Evolutionary conservation across 2,113 vertebrate species (phyloP), one percentile per base, ranked within the genome.

Genomic region (Ivindomyrus marchei): DNA sequence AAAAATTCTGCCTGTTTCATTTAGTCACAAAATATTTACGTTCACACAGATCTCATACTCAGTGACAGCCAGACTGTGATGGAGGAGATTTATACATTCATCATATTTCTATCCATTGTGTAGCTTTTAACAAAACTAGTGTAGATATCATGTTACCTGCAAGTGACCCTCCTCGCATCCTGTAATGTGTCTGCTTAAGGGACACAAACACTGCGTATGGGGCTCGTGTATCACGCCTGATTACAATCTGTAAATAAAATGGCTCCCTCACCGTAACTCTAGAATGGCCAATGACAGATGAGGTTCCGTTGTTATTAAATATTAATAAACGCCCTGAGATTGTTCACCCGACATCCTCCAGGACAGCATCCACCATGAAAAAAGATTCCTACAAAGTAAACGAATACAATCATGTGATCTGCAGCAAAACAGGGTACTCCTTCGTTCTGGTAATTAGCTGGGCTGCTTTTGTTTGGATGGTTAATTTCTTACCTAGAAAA

Each of bases 191-290:
- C 13, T 80, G 15, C 74, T 17, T 42, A 21, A 80, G 36, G 74
- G 36, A 80, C 15, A 42, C 31, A 39, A 77, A 77, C 31, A 80
- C 13, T 39, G 74, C 36, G 0, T 19, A 7, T 19, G 74, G 31
- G 70, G 74, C 74, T 80, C 4, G 5, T 2, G 74, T 42, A 80
- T 39, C 74, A 21, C 17, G 36, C 6, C 74, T 80, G 74, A 80
- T 80, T 80, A 80, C 36, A 19, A 80, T 80, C 74, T 42, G 74
- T 80, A 80, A 80, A 80, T 80, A 80, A 80, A 80, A 21, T 80
- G 36, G 5, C 17, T 42, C 17, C 36, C 31, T 17, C 74, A 13
- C 74, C 17, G 5, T 80, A 42, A 80, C 15, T 19, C 74, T 80
- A 80, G 74, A 42, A 80, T 8, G 74, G 50, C 24, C 85, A 36